Percentiles rank a stretch among this genome's conserved stretches.
Evolutionary conservation across 2,888 invertebrate species (phyloP).

Genomic region (Deilephila porcellus): DNA sequence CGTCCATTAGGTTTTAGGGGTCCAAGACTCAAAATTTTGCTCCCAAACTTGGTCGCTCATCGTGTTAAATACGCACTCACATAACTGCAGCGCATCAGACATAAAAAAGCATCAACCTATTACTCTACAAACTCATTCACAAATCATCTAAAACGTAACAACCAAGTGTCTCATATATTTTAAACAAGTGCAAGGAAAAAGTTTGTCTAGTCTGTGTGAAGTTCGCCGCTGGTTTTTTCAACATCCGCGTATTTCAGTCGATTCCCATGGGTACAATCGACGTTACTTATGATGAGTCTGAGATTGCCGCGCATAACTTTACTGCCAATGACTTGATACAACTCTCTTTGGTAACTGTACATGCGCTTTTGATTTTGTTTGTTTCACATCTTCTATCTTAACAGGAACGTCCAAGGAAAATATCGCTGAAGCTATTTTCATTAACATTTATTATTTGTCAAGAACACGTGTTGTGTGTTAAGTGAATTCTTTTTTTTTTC

Average conservation of each 20-base stretch:
- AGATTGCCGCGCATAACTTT: slow-evolving; percentile 14
- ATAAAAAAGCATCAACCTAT: background rate
- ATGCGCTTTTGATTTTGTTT: background rate
- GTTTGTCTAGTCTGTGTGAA: slow-evolving; percentile 12
- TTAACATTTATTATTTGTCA: too few species aligned
- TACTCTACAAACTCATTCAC: background rate
- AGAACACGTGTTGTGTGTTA: too few species aligned
- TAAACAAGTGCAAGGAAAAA: slow-evolving; percentile 16
- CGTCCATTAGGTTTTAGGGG: too few species aligned
- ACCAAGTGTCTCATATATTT: background rate
- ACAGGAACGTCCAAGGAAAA: background rate
- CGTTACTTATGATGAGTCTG: slow-evolving; percentile 22
- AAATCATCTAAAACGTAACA: background rate
- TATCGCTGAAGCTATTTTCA: background rate
- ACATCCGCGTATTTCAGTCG: slow-evolving; percentile 22
- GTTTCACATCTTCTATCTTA: background rate
- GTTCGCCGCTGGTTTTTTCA: slow-evolving; percentile 1
- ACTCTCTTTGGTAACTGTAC: background rate
- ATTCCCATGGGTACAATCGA: slow-evolving; percentile 22
- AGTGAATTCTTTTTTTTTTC: too few species aligned
- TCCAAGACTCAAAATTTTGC: too few species aligned
- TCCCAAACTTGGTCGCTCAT: too few species aligned
- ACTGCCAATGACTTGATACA: background rate
- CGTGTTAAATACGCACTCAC: too few species aligned
- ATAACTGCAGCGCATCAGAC: too few species aligned